phyloP scores from a whole-genome alignment of 2,888 invertebrate species.

The Cheilosia vernalis region DNA sequence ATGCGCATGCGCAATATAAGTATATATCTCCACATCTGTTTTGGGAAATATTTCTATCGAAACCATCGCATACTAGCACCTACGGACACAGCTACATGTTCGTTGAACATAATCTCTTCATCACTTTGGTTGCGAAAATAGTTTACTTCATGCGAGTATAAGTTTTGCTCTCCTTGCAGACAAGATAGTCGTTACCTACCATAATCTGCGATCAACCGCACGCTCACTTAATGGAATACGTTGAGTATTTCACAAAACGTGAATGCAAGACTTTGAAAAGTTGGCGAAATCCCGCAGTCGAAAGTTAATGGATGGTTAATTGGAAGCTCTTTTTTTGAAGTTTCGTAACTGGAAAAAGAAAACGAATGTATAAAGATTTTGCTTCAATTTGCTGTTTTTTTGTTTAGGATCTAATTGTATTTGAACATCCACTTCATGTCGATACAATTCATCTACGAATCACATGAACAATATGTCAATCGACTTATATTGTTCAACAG shows the following conservation, averaged over 20 bases:
- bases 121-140: conserved; percentile 17
- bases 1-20: not conserved
- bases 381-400: no score
- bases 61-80: not conserved
- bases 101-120: conserved; percentile 32
- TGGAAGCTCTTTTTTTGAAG: no score
- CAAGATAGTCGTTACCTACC: no score
- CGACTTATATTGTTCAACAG: no score
- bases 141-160: not conserved
- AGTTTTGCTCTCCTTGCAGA: conserved; percentile 12
- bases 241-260: not conserved
- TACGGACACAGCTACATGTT: not conserved
- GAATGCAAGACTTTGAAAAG: conserved; percentile 1
- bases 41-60: conserved; percentile 1
- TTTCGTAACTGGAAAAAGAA: no score
- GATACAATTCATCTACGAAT: no score
- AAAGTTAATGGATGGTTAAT: no score
- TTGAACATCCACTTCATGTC: no score
- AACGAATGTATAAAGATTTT: no score
- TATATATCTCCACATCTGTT: no score
- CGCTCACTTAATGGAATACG: not conserved
- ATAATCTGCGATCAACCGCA: conserved; percentile 18
- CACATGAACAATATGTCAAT: no score
- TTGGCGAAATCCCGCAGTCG: conserved; percentile 6
- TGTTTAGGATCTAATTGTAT: no score